Percentiles rank a stretch among this genome's conserved stretches.
These are phyloP conservation scores for Xestia xanthographa DNA, from an alignment of 2,888 invertebrate species.

Conservation along the genomic window DNA sequence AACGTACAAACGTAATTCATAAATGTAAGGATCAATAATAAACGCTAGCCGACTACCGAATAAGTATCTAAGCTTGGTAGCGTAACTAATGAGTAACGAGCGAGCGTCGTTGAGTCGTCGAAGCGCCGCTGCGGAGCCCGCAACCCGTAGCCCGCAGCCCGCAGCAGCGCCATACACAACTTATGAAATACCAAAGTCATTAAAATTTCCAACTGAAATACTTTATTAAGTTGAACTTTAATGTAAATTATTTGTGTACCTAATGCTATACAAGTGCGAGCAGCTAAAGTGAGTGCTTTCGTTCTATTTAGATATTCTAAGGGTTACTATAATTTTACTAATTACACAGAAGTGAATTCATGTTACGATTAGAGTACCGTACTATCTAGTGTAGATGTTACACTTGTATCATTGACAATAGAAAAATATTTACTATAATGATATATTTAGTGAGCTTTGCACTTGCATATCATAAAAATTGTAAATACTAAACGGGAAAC, in stretches of 20 bases:
- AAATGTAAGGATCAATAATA: constrained; percentile 86
- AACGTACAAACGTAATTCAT: constrained; percentile 89
- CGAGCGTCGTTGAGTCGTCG: constrained; percentile 63
- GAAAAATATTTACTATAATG: constrained; percentile 74
- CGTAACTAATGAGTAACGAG: constrained; percentile 70
- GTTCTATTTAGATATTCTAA: constrained; percentile 82
- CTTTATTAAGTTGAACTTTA: constrained; percentile 84
- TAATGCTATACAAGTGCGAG: constrained; percentile 90
- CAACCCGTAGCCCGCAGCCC: constrained; percentile 29
- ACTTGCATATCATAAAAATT: constrained; percentile 89
- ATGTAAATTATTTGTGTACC: constrained; percentile 85
- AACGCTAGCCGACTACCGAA: constrained; percentile 86
- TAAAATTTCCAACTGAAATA: constrained; percentile 88
- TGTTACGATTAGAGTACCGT: constrained; percentile 75
- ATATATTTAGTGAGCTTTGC: constrained; percentile 89
- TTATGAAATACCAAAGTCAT: constrained; percentile 89
- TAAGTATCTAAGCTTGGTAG: constrained; percentile 81
- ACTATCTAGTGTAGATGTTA: constrained; percentile 82
- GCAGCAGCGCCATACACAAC: constrained; percentile 69
- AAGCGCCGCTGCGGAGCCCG: constrained; percentile 45
- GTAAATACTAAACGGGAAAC: constrained; percentile 84
- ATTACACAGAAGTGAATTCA: constrained; percentile 71
- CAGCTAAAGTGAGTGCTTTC: constrained; percentile 85
- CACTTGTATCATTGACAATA: constrained; percentile 79
- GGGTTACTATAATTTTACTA: constrained; percentile 79